Base-by-base conservation (phyloP, 2,888 invertebrate genomes). In the Drosophila subsilvestris region DNA sequence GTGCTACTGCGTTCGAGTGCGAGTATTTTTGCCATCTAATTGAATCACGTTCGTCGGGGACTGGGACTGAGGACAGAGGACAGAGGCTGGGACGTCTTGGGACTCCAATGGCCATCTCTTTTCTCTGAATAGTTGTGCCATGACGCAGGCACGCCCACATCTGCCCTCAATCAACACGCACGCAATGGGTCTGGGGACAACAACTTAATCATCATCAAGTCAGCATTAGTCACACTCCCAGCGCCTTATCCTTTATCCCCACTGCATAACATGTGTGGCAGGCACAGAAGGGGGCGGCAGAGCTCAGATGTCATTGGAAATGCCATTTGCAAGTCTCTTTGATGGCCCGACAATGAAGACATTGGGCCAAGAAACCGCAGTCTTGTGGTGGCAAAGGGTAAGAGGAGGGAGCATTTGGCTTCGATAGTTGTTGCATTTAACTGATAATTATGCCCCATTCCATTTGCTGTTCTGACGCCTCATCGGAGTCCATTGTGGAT, bases 181-280 rank as follows among this genome's bases (percentile, higher is more conserved):
- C 81, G 58, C 79, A 67, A 43, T 73, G 79, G 74, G 65, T 73
- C 65, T 25, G 73, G 70, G 58, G 57, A 80, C 72, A 78, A 78
- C 88, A 80, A 79, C 84, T 85, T 86, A 85, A 85, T 85, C 88
- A 86, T 86, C 87, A 84, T 86, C 87, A 86, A 75, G 79, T 72
- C 73, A 65, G 55, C 88, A 85, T 85, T 85, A 85, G 86, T 85
- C 85, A 88, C 85, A 85, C 85, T 75, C 69, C 69, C 45, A 57
- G 56, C 62, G 74, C 77, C 56, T 86, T 83, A 84, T 88, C 80
- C 80, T 63, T 82, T 74, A 37, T n/a, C 37, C 37, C n/a, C 62
- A 20, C 61, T 17, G 63, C 49, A 56, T 44, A 54, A 51, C 49
- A 61, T 59, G 51, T 50, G 22, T 47, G 32, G 20, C 48, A 27